A percentile compares a stretch with the other conserved stretches of the same genome.
These are phyloP conservation scores for Ctenicera cuprea DNA, from an alignment of 2,888 invertebrate species.

Conservation along the genomic window DNA sequence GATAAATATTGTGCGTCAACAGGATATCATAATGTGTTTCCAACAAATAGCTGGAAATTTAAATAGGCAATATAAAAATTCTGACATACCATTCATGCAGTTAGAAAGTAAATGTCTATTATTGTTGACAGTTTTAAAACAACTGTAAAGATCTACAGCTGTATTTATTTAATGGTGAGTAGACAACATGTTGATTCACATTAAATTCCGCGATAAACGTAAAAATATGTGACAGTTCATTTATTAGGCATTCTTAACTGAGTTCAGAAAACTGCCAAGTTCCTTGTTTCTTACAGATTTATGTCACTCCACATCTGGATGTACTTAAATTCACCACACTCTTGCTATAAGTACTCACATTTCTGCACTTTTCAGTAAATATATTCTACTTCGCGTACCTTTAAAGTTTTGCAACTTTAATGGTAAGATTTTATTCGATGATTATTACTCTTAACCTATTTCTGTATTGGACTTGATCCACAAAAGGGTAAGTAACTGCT, in stretches of 20 bases:
- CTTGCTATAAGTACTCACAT: constrained; percentile 2
- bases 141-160: constrained; percentile 30
- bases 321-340: constrained; percentile 7
- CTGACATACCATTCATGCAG: constrained; percentile 5
- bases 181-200: constrained; percentile 40
- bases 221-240: constrained; percentile 42
- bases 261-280: constrained; percentile 33
- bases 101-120: constrained; percentile 9
- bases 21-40: not conserved
- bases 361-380: constrained; percentile 1
- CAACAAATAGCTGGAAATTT: not conserved
- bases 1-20: not conserved
- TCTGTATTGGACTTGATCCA: not conserved
- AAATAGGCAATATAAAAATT: constrained; percentile 14
- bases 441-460: not conserved
- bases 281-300: constrained; percentile 28
- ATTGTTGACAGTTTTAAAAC: constrained; percentile 17
- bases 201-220: constrained; percentile 36
- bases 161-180: constrained; percentile 41
- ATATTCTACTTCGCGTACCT: not conserved
- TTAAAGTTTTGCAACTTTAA: not conserved
- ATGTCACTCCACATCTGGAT: constrained; percentile 20
- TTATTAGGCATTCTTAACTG: constrained; percentile 36
- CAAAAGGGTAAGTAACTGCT: not conserved
- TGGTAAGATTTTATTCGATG: not conserved